Evolutionary conservation across 2,113 vertebrate species (phyloP).

Genomic region (Notarius quadriscutis): DNA sequence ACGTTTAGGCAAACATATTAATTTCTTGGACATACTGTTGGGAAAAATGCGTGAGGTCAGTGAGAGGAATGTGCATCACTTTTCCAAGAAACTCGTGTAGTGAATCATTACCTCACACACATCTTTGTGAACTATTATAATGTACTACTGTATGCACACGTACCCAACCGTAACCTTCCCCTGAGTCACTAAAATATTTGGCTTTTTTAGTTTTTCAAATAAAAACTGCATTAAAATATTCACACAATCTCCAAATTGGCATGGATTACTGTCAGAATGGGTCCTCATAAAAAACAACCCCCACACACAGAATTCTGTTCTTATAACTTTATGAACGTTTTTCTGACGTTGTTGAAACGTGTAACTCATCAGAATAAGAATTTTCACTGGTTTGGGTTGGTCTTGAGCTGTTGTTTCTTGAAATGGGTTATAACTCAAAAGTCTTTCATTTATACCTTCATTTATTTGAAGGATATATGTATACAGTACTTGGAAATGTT

Average conservation of each 20-base stretch:
- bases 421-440: background rate
- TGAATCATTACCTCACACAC: background rate
- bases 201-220: background rate
- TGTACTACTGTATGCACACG: background rate
- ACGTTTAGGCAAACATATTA: background rate
- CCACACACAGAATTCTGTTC: background rate
- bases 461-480: background rate
- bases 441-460: background rate
- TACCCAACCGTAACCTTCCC: background rate
- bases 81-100: background rate
- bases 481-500: background rate
- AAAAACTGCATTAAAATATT: background rate
- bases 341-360: background rate
- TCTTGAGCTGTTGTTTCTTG: background rate
- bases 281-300: background rate
- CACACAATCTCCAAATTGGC: background rate
- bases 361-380: background rate
- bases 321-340: background rate
- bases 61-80: conserved; percentile 15
- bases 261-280: background rate
- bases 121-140: conserved; percentile 5
- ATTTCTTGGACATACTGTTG: background rate
- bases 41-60: conserved; percentile 6
- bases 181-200: background rate
- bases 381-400: background rate